phyloP scores from a whole-genome alignment of 2,888 invertebrate species.

The Euplexia lucipara region DNA sequence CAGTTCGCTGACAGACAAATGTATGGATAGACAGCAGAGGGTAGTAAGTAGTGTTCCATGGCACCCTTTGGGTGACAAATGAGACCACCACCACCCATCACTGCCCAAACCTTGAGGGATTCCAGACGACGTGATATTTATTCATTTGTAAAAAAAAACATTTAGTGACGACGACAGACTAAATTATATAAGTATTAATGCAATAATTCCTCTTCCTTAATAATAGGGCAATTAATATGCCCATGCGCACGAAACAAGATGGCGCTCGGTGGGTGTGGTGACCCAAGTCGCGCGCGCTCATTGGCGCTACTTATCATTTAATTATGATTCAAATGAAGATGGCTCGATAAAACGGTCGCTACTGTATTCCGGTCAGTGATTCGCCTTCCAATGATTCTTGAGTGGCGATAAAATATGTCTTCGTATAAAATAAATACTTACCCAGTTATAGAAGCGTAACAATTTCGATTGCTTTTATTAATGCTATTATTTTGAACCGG shows the following conservation, averaged over 20 bases:
- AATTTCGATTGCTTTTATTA: no score
- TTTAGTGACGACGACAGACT: conserved; percentile 7
- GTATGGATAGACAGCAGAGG: no score
- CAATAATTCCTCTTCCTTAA: conserved; percentile 54
- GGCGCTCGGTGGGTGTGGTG: conserved; percentile 87
- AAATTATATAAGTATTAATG: conserved; percentile 50
- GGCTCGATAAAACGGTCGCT: conserved; percentile 68
- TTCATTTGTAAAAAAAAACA: neutral
- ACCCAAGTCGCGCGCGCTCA: conserved; percentile 74
- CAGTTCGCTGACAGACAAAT: no score
- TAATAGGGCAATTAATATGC: conserved; percentile 78
- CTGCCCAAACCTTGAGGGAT: no score
- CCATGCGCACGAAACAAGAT: conserved; percentile 84
- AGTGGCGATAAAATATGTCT: conserved; percentile 3
- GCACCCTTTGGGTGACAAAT: no score
- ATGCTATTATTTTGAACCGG: no score
- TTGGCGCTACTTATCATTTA: conserved; percentile 81
- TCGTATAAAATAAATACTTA: neutral
- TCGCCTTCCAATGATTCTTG: conserved; percentile 37
- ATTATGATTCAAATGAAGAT: conserved; percentile 77
- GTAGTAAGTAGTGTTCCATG: no score
- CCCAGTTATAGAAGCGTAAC: no score
- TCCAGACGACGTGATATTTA: no score
- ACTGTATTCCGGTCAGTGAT: conserved; percentile 55
- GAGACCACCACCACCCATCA: neutral